Percentiles rank a stretch among this genome's conserved stretches.
These are phyloP conservation scores for Heliconius himera DNA, from an alignment of 1,140 invertebrate species.

Conservation along the genomic window DNA sequence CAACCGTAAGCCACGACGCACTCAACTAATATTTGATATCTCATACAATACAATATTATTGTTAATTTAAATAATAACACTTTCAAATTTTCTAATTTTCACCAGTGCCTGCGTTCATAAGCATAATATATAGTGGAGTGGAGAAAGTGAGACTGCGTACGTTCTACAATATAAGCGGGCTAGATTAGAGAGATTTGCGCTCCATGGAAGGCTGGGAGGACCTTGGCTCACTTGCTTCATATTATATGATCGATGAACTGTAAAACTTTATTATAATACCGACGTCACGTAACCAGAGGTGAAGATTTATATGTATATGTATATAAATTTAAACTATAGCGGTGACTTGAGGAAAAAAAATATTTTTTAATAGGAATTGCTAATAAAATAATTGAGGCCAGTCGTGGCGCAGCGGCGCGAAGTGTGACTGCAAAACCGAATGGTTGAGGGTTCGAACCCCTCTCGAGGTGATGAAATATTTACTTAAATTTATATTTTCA, in stretches of 20 bases:
- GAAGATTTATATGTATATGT: neutral
- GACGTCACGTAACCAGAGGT: neutral
- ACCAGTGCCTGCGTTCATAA: constrained; percentile 45
- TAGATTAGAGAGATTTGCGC: constrained; percentile 27
- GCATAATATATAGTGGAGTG: constrained; percentile 52
- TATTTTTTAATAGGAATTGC: neutral
- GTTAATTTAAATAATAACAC: constrained; percentile 31
- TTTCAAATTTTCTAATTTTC: constrained; percentile 50
- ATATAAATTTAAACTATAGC: neutral
- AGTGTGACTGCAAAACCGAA: too few relatives aligned
- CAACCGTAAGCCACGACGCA: too few relatives aligned
- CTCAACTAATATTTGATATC: too few relatives aligned
- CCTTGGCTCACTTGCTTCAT: constrained; percentile 25
- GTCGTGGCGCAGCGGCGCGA: too few relatives aligned
- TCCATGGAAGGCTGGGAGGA: constrained; percentile 16
- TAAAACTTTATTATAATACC: constrained; percentile 12
- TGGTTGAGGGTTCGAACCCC: too few relatives aligned
- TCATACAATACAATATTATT: neutral
- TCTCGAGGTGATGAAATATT: too few relatives aligned
- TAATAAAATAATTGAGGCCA: neutral
- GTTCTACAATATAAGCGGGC: constrained; percentile 24
- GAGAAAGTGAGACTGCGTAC: constrained; percentile 47
- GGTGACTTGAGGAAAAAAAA: neutral
- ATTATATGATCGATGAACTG: constrained; percentile 29
- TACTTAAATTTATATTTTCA: too few relatives aligned